Percentiles rank a stretch among this genome's conserved stretches.
Conservation (phyloP, 2,888 invertebrate species). For the Chalcis sispes region DNA sequence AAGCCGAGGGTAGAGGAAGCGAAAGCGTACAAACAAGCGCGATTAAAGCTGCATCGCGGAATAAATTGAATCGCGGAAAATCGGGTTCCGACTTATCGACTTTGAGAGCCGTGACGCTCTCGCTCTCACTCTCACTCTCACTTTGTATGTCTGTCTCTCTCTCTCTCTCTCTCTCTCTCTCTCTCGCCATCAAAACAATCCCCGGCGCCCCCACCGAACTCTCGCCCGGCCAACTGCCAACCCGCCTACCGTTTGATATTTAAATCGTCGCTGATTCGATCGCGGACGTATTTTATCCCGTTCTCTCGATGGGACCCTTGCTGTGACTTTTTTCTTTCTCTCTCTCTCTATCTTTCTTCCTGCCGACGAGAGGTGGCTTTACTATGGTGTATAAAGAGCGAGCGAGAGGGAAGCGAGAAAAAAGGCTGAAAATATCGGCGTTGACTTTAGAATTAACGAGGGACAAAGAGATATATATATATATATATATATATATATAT, state of each 20-base stretch:
- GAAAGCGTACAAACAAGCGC: slow-evolving; percentile 20
- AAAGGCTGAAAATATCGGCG: slow-evolving; percentile 58
- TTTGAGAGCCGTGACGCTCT: slow-evolving; percentile 7
- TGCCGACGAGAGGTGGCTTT: too few relatives aligned
- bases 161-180: too few relatives aligned
- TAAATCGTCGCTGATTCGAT: slow-evolving; percentile 55
- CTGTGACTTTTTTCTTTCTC: too few relatives aligned
- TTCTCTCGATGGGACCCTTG: slow-evolving; percentile 9
- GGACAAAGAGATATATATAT: slow-evolving; percentile 63
- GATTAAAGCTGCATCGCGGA: slow-evolving; percentile 33
- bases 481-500: neutral
- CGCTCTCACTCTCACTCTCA: too few relatives aligned
- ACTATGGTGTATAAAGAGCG: too few relatives aligned
- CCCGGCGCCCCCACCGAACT: too few relatives aligned
- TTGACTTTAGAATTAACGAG: slow-evolving; percentile 65
- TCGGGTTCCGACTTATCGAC: slow-evolving; percentile 41
- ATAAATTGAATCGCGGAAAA: slow-evolving; percentile 43
- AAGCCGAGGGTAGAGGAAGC: too few relatives aligned
- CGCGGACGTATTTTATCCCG: slow-evolving; percentile 17
- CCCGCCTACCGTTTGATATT: slow-evolving; percentile 53
- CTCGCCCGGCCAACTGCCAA: neutral
- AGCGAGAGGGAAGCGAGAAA: neutral
- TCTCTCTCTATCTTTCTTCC: too few relatives aligned
- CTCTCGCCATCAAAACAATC: slow-evolving; percentile 49
- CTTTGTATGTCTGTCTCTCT: too few relatives aligned